phyloP scores from a whole-genome alignment of 2,888 invertebrate genomes.

The Papilio protenor region DNA sequence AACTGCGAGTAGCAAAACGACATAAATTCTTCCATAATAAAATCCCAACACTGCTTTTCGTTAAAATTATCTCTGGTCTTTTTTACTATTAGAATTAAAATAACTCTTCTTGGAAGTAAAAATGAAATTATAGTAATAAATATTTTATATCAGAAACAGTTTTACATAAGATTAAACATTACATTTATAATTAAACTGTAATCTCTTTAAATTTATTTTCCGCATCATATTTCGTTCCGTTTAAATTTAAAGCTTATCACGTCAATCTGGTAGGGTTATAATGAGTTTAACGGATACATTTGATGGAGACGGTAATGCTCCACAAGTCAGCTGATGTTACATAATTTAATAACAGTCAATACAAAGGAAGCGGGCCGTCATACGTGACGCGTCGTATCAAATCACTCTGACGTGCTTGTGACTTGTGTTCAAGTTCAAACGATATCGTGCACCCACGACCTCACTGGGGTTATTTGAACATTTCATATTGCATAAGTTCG shows the following conservation, averaged over 20 bases:
- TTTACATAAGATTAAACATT: not conserved
- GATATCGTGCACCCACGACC: slow-evolving; percentile 66
- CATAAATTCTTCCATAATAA: not conserved
- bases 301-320: slow-evolving; percentile 48
- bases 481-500: slow-evolving; percentile 11
- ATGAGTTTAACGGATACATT: slow-evolving; percentile 45
- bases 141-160: not conserved
- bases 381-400: slow-evolving; percentile 77
- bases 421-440: slow-evolving; percentile 67
- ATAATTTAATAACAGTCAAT: slow-evolving; percentile 72
- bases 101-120: not conserved
- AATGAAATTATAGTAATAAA: not conserved
- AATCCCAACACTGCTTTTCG: not conserved
- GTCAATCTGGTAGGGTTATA: slow-evolving; percentile 22
- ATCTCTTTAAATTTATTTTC: not conserved
- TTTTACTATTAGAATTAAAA: not conserved
- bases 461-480: slow-evolving; percentile 43
- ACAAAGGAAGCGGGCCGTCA: slow-evolving; percentile 78
- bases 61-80: not conserved
- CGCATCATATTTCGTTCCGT: not conserved
- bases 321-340: slow-evolving; percentile 63
- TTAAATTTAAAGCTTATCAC: slow-evolving; percentile 23
- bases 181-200: slow-evolving; percentile 8
- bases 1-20: not conserved
- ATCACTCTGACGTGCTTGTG: slow-evolving; percentile 68